Conservation (phyloP, 2,113 vertebrate species). For the Carassius auratus region DNA sequence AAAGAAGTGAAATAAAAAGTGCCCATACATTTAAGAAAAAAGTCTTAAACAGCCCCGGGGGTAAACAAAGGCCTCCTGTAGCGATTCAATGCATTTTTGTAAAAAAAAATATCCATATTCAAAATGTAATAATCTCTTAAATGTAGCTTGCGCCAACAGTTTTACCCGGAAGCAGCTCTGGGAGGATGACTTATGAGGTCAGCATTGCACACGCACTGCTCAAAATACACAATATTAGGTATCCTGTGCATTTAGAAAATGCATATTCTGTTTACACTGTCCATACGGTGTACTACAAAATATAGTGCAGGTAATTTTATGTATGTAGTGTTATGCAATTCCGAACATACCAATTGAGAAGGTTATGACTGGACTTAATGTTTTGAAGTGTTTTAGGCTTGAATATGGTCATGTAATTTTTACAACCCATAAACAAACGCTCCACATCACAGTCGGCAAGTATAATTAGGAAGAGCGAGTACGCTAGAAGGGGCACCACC, state of each 20-base stretch:
- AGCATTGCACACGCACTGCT: too few relatives aligned
- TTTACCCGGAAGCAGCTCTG: too few relatives aligned
- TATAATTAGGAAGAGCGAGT: constrained; percentile 20
- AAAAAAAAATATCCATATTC: too few relatives aligned
- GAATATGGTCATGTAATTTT: not conserved
- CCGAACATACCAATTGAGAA: not conserved
- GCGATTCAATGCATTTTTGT: too few relatives aligned
- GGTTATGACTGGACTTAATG: not conserved
- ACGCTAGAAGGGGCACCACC: constrained; percentile 59
- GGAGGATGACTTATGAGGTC: too few relatives aligned
- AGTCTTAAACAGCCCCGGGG: too few relatives aligned
- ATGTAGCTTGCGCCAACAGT: too few relatives aligned
- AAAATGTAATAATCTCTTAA: too few relatives aligned
- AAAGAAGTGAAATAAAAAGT: too few relatives aligned
- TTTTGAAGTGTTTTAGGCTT: not conserved
- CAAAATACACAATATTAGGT: not conserved
- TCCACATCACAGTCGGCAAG: constrained; percentile 26
- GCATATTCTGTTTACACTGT: not conserved
- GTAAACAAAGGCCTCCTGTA: too few relatives aligned
- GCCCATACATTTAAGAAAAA: too few relatives aligned
- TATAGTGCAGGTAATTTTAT: not conserved
- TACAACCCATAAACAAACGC: not conserved
- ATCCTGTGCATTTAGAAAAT: not conserved
- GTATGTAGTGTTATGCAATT: not conserved
- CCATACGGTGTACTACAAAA: not conserved